phyloP scores from a whole-genome alignment of 2,888 invertebrate genomes.

The Ichneumoninae sp. region DNA sequence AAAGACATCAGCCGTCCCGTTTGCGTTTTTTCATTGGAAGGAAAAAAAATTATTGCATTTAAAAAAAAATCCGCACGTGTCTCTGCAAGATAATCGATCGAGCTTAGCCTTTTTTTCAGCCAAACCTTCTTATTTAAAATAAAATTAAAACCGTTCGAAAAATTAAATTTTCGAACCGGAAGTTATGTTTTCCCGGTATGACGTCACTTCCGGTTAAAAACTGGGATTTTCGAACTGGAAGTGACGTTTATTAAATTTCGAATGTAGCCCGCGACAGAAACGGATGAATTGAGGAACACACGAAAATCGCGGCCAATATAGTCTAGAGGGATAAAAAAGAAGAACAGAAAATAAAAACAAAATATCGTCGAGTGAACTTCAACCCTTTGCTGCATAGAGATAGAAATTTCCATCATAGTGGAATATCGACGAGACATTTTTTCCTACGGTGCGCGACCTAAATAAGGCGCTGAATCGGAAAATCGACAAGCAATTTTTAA shows the following conservation, averaged over 20 bases:
- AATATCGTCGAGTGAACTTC: not conserved
- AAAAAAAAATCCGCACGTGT: not conserved
- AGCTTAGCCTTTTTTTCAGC: not conserved
- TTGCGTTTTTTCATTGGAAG: not conserved
- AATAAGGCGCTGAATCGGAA: not conserved
- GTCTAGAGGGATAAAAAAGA: not conserved
- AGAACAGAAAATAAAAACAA: not conserved
- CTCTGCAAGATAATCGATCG: not conserved
- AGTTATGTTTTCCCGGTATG: no score
- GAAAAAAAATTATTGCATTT: not conserved
- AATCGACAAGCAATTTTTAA: not conserved
- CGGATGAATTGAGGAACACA: not conserved
- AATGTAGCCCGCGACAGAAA: not conserved
- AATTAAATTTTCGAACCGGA: not conserved
- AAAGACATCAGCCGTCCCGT: not conserved
- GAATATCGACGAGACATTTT: conserved; percentile 4
- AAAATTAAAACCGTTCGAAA: not conserved
- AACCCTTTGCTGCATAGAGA: not conserved
- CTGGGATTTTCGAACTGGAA: no score
- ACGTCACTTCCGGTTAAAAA: no score
- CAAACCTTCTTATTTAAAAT: not conserved
- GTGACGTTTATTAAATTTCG: not conserved
- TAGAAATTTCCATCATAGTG: not conserved
- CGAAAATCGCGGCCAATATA: not conserved
- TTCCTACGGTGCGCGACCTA: not conserved